Evolutionary conservation across 1,140 invertebrate species (phyloP), one percentile per base, ranked within the genome.

Genomic region (Eulimnadia texana): DNA sequence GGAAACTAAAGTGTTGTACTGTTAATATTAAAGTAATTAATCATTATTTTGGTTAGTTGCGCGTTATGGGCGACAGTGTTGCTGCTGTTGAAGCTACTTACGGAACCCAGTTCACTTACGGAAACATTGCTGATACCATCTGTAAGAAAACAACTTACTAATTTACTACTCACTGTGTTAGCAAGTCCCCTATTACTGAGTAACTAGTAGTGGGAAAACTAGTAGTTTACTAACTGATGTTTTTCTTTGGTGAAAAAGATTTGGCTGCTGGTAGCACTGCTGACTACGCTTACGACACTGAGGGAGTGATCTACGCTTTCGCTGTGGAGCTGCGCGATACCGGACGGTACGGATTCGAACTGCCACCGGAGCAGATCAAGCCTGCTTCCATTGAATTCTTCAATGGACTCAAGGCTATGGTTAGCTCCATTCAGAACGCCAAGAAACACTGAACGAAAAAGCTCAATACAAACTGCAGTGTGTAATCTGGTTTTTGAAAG

Each of bases 321-420:
- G 66, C 75, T 29, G 53, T 77, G 11, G 76, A 76, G 64, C 63
- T 78, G 24, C 68, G 76, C 22, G 67, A 73, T 65, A 64, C 55
- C 33, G 74, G 73, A 20, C 66, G 65, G 62, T 72, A 77, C 63
- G 78, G 78, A n/a, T 80, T 80, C 67, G 63, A 79, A 11, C 67
- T 80, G 9, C 77, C 79, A 3, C 66, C 69, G 13, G 68, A 72
- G 2, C 75, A 80, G 64, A 78, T 81, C 53, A 70, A 78, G 52
- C 78, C 79, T 3, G 75, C 74, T n/a, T 77, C 72, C 3, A 66
- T 71, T 59, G 80, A 82, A 68, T 79, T 76, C 6, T 76, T 75
- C 66, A 71, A 72, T 27, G 77, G 75, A 13, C 67, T 80, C n/a
- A 70, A 72, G 59, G 74, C 73, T 10, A 65, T 72, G 0, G 64